Evolutionary conservation across 2,113 vertebrate genomes (phyloP), one percentile per base, ranked within the genome.

Genomic region (Paracanthobrama guichenoti): DNA sequence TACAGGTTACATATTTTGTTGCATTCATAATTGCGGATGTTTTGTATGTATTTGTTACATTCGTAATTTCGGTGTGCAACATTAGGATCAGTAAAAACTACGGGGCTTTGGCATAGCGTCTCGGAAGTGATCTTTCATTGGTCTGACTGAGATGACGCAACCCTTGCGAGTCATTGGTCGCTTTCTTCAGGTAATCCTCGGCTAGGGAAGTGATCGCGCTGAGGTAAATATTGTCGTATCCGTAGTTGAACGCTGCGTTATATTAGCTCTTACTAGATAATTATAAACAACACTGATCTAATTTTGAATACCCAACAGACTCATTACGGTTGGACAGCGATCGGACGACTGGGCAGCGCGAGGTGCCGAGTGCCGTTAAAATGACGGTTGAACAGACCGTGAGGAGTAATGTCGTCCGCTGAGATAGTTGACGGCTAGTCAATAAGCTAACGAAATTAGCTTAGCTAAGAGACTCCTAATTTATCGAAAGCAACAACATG

Each of bases 351-450:
- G 46, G 1, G 26, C 14, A 31, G 18, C n/a, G 59, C 14, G 79
- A 81, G 28, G 28, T 39, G 20, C 35, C 53, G 35, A 60, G 28
- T 59, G 10, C 60, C 28, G 55, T 24, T 24, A 31, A 59, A 28
- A 57, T 16, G 48, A 79, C 78, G 39, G 16, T 81, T 69, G 64
- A 48, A 28, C 24, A 50, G 46, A 26, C 44, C 60, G 42, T 60
- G 77, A 69, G 75, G 35, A 78, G 75, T 2, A 78, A 39, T 60
- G 50, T 59, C 22, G n/a, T 78, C 73, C 31, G 20, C 22, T n/a
- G 55, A 78, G 12, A 88, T 74, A 86, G 88, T 91, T 87, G 87
- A 24, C 71, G 83, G 71, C 85, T 91, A 89, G 87, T 22, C 22
- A 44, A 24, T 44, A 57, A 26, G 79, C 50, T 86, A 67, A 77